Conservation (phyloP, 2,797 vertebrate species). For the Phrynocephalus forsythii region DNA sequence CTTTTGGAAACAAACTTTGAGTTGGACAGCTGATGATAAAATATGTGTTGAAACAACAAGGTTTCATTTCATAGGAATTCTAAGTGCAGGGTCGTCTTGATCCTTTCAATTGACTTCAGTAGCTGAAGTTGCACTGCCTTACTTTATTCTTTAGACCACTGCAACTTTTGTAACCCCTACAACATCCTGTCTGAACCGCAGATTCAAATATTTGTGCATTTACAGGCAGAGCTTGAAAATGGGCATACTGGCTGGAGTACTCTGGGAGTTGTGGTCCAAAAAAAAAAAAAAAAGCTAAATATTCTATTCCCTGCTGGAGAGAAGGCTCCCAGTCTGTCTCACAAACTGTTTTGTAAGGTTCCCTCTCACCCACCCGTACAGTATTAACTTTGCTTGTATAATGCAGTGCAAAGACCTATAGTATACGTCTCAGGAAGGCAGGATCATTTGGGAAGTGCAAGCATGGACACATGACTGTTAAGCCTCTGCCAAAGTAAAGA, state of each 20-base stretch:
- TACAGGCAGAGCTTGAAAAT: too few relatives aligned
- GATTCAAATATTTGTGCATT: not conserved
- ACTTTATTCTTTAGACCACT: not conserved
- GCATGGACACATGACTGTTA: not conserved
- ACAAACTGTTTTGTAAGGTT: not conserved
- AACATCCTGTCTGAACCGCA: not conserved
- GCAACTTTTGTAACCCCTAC: not conserved
- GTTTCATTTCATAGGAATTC: not conserved
- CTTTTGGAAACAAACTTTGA: constrained; percentile 57
- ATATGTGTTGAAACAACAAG: constrained; percentile 41
- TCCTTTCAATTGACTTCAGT: not conserved
- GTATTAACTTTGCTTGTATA: not conserved
- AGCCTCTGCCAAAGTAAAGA: not conserved
- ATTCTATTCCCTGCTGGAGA: not conserved
- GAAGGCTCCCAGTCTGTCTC: not conserved
- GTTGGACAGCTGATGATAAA: constrained; percentile 32
- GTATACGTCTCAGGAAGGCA: not conserved
- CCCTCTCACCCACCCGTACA: not conserved
- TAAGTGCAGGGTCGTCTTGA: not conserved
- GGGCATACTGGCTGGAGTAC: too few relatives aligned
- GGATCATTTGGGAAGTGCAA: not conserved
- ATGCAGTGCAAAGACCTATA: not conserved
- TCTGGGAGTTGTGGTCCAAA: too few relatives aligned
- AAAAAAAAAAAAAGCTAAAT: too few relatives aligned
- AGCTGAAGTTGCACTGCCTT: not conserved